Conservation (phyloP, 2,888 invertebrate genomes). For the Mechanitis mazaeus region DNA sequence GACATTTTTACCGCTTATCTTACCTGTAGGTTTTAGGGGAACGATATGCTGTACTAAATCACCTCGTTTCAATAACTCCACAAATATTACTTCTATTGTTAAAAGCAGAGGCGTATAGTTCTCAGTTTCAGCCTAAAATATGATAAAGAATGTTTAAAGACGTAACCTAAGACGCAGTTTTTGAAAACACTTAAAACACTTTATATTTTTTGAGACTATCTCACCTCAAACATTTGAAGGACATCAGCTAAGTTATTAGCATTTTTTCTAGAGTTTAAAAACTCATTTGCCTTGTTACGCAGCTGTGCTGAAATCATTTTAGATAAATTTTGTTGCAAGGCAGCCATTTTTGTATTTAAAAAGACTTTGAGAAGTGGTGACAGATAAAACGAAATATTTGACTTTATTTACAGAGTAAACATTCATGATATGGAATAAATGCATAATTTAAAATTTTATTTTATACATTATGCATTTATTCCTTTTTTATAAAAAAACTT, state of each 20-base stretch:
- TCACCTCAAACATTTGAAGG: conserved; percentile 81
- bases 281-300: conserved; percentile 82
- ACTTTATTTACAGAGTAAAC: too few relatives aligned
- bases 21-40: conserved; percentile 77
- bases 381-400: conserved; percentile 8
- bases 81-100: conserved; percentile 83
- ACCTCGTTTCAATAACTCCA: conserved; percentile 79
- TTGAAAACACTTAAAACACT: conserved; percentile 21
- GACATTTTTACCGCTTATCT: conserved; percentile 31
- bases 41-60: conserved; percentile 79
- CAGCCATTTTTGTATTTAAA: conserved; percentile 70
- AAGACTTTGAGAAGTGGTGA: conserved; percentile 30
- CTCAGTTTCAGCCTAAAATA: conserved; percentile 64
- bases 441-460: too few relatives aligned
- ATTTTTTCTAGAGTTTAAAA: conserved; percentile 80
- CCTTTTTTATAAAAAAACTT: too few relatives aligned
- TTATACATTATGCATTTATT: too few relatives aligned
- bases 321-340: conserved; percentile 56
- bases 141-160: conserved; percentile 41
- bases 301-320: conserved; percentile 81
- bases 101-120: conserved; percentile 78
- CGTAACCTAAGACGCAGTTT: conserved; percentile 37
- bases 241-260: conserved; percentile 82
- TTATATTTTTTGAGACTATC: conserved; percentile 17
- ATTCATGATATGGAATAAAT: too few relatives aligned